phyloP scores from a whole-genome alignment of 2,113 vertebrate species.

The Scophthalmus maximus region DNA sequence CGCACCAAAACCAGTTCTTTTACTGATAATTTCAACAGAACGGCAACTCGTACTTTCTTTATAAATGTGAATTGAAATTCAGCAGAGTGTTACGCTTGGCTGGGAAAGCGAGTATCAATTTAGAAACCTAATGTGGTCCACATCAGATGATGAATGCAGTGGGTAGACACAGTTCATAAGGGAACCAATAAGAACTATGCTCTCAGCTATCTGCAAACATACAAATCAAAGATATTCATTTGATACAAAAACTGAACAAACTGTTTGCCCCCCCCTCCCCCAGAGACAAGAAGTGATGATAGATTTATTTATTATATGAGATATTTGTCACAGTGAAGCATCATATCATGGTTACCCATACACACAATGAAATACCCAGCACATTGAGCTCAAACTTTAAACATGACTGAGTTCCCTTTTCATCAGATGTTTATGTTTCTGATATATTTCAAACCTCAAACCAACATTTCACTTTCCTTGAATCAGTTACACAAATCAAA shows the following conservation, averaged over 20 bases:
- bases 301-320: slow-evolving; percentile 51
- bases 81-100: slow-evolving; percentile 25
- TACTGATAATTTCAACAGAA: slow-evolving; percentile 42
- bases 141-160: slow-evolving; percentile 39
- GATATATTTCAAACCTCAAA: slow-evolving; percentile 33
- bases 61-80: slow-evolving; percentile 42
- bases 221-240: not conserved
- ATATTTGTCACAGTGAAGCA: slow-evolving; percentile 46
- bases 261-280: not conserved
- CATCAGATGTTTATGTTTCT: slow-evolving; percentile 15
- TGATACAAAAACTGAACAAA: slow-evolving; percentile 7
- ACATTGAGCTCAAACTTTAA: slow-evolving; percentile 53
- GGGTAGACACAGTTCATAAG: slow-evolving; percentile 23
- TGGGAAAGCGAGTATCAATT: slow-evolving; percentile 18
- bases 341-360: slow-evolving; percentile 29
- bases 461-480: slow-evolving; percentile 47
- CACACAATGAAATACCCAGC: slow-evolving; percentile 36
- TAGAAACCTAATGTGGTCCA: slow-evolving; percentile 1
- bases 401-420: slow-evolving; percentile 50
- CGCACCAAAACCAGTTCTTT: not conserved
- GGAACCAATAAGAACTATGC: slow-evolving; percentile 12
- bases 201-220: not conserved
- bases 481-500: slow-evolving; percentile 35
- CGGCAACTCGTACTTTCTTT: not conserved
- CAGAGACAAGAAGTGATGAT: not conserved